phyloP scores from a whole-genome alignment of 2,888 invertebrate genomes.

The Perizoma flavofasciatum region DNA sequence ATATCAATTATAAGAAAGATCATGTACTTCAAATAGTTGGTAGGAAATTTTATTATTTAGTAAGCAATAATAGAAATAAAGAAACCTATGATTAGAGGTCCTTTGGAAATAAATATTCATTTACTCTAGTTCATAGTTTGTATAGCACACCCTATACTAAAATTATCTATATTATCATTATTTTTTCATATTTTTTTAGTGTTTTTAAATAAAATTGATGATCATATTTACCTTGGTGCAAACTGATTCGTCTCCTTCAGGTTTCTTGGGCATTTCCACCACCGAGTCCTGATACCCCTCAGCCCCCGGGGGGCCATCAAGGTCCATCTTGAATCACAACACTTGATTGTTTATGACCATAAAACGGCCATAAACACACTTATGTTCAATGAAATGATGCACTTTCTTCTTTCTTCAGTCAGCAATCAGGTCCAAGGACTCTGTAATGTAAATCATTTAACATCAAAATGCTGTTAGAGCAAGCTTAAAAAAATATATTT shows the following conservation, averaged over 20 bases:
- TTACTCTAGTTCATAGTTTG: not conserved
- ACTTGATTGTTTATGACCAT: conserved; percentile 75
- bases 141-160: not conserved
- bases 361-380: conserved; percentile 66
- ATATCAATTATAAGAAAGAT: too few relatives aligned
- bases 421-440: conserved; percentile 40
- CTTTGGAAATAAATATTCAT: conserved; percentile 5
- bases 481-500: conserved; percentile 40
- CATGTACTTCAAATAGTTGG: not conserved
- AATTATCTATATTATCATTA: not conserved
- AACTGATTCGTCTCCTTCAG: conserved; percentile 47
- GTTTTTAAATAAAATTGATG: conserved; percentile 28
- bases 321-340: conserved; percentile 78
- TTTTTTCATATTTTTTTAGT: conserved; percentile 5
- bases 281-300: conserved; percentile 78
- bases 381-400: conserved; percentile 41
- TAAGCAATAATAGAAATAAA: conserved; percentile 1
- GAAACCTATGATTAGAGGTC: not conserved
- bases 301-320: conserved; percentile 78
- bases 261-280: conserved; percentile 67
- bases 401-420: conserved; percentile 53
- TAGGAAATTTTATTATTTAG: conserved; percentile 8
- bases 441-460: conserved; percentile 59
- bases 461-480: conserved; percentile 40
- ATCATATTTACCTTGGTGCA: conserved; percentile 78